A percentile compares a stretch with the other conserved stretches of the same genome.
Conservation (phyloP, 2,113 vertebrate genomes). For the Pogonocichla stellata region DNA sequence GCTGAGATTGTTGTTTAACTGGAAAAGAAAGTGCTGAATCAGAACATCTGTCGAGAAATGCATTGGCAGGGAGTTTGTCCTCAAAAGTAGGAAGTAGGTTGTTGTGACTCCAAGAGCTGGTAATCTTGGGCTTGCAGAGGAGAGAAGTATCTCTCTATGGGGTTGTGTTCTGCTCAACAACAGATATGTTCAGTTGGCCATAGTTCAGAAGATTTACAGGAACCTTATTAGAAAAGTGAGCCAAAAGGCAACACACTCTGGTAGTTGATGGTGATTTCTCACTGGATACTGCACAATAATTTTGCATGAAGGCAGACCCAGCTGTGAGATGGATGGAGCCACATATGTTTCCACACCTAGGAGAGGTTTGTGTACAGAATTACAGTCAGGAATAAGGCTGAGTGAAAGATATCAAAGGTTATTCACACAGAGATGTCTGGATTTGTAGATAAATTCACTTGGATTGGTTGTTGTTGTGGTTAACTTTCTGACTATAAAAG, state of each 20-base stretch:
- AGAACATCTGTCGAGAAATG: background rate
- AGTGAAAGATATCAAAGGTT: background rate
- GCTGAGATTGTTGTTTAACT: background rate
- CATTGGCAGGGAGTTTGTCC: background rate
- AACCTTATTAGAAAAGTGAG: background rate
- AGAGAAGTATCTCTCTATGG: background rate
- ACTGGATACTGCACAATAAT: background rate
- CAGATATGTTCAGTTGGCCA: background rate
- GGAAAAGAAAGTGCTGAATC: background rate
- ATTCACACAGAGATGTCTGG: background rate
- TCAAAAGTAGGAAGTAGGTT: background rate
- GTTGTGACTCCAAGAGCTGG: background rate
- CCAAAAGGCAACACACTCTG: background rate
- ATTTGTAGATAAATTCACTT: background rate
- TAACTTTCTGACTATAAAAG: background rate
- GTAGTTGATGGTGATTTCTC: background rate
- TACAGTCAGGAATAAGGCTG: background rate
- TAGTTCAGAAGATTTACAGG: background rate
- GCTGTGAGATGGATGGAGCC: background rate
- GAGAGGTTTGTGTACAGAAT: background rate
- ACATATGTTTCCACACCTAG: background rate
- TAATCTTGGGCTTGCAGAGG: background rate
- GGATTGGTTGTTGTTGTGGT: background rate
- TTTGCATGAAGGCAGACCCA: background rate
- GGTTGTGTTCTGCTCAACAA: background rate